Percentiles rank a stretch among this genome's conserved stretches.
Conservation (phyloP, 2,113 vertebrate species). For the Leucopsar rothschildi region DNA sequence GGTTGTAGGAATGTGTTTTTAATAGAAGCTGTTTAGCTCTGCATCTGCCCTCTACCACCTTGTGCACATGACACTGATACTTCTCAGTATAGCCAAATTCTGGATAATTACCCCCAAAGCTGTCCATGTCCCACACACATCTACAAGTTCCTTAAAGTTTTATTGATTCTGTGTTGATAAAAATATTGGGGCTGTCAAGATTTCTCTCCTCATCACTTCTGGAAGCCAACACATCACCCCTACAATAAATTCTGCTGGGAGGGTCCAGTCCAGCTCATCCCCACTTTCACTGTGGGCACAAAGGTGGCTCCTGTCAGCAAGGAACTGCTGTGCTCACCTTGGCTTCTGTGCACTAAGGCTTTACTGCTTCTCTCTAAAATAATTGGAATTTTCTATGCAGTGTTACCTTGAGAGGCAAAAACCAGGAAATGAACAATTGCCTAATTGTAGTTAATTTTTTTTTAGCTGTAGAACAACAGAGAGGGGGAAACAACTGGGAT, state of each 20-base stretch:
- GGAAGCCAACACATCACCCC: background rate
- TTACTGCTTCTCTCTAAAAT: background rate
- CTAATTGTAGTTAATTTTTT: background rate
- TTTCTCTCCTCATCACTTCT: background rate
- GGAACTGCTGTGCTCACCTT: background rate
- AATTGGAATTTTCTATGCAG: background rate
- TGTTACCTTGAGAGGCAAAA: background rate
- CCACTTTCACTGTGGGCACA: accelerated
- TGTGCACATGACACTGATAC: background rate
- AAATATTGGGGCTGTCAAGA: background rate
- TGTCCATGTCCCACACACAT: background rate
- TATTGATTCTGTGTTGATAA: background rate
- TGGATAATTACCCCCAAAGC: background rate
- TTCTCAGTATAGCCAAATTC: background rate
- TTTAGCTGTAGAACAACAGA: background rate
- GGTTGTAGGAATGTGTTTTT: background rate
- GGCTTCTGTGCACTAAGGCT: background rate
- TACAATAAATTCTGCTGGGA: background rate
- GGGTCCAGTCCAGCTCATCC: background rate
- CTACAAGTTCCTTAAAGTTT: background rate
- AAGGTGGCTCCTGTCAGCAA: background rate
- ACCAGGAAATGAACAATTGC: background rate
- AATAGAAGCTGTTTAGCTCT: background rate
- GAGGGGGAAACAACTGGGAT: background rate
- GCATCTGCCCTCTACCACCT: background rate